Conservation (phyloP, 2,888 invertebrate genomes). For the Drosophila neotestacea region DNA sequence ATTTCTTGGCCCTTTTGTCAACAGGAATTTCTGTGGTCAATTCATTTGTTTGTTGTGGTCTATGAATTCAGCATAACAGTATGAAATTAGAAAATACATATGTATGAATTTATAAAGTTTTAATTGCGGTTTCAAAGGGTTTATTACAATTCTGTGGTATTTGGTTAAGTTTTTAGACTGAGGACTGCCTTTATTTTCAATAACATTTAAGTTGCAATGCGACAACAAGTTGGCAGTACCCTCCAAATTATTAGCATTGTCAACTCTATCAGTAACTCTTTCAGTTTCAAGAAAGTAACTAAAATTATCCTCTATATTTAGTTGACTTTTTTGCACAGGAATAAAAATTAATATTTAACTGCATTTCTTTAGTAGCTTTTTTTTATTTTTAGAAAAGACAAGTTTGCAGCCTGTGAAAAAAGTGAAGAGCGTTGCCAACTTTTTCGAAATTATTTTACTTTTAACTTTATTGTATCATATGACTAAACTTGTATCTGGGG, state of each 20-base stretch:
- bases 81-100: background rate
- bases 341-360: background rate
- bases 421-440: no score
- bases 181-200: background rate
- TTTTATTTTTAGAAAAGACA: no score
- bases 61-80: conserved; percentile 1
- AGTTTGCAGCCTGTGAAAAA: no score
- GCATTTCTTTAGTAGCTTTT: background rate
- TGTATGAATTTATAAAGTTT: conserved; percentile 2
- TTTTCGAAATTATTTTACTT: no score
- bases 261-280: background rate
- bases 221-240: background rate
- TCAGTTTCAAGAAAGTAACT: background rate
- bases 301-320: no score
- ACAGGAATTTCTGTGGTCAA: conserved; percentile 31
- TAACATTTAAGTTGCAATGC: background rate
- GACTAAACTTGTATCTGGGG: no score
- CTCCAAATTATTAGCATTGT: background rate
- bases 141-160: background rate
- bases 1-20: conserved; percentile 29
- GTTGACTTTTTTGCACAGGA: background rate
- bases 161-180: background rate
- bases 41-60: conserved; percentile 31
- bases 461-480: no score
- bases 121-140: conserved; percentile 9